Evolutionary conservation across 2,113 vertebrate species (phyloP).

Genomic region (Hiodon alosoides): DNA sequence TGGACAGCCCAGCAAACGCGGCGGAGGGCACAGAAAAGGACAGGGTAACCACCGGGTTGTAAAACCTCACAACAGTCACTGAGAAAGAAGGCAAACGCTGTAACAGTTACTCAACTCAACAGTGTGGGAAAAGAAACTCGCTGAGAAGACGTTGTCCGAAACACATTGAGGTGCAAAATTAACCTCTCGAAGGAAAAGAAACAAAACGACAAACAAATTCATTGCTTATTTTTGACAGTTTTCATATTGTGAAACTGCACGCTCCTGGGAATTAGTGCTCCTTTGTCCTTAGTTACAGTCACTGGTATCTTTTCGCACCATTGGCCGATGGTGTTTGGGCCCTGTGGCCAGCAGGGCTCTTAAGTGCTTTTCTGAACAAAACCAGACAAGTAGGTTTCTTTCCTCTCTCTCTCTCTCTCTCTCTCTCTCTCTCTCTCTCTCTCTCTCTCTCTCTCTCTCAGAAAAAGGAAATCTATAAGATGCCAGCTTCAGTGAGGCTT

Average conservation of each 20-base stretch:
- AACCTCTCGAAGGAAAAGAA: slow-evolving; percentile 72
- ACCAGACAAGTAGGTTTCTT: slow-evolving; percentile 1
- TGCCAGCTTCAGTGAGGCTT: slow-evolving; percentile 4
- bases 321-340: slow-evolving; percentile 79
- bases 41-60: background rate
- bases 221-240: slow-evolving; percentile 18
- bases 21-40: slow-evolving; percentile 4
- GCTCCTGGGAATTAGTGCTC: slow-evolving; percentile 66
- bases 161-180: slow-evolving; percentile 73
- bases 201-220: slow-evolving; percentile 8
- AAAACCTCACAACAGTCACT: slow-evolving; percentile 20
- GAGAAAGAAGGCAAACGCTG: slow-evolving; percentile 42
- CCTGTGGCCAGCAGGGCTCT: slow-evolving; percentile 83
- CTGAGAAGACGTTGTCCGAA: background rate
- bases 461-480: background rate
- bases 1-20: slow-evolving; percentile 16
- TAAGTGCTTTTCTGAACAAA: slow-evolving; percentile 65
- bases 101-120: slow-evolving; percentile 78
- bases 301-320: slow-evolving; percentile 58
- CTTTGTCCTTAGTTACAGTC: slow-evolving; percentile 39
- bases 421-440: background rate
- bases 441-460: background rate
- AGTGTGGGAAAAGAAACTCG: slow-evolving; percentile 62
- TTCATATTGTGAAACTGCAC: slow-evolving; percentile 21
- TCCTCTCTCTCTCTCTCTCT: background rate